phyloP scores from a whole-genome alignment of 1,140 invertebrate species.

The Hermatobates lingyangjiaoensis region DNA sequence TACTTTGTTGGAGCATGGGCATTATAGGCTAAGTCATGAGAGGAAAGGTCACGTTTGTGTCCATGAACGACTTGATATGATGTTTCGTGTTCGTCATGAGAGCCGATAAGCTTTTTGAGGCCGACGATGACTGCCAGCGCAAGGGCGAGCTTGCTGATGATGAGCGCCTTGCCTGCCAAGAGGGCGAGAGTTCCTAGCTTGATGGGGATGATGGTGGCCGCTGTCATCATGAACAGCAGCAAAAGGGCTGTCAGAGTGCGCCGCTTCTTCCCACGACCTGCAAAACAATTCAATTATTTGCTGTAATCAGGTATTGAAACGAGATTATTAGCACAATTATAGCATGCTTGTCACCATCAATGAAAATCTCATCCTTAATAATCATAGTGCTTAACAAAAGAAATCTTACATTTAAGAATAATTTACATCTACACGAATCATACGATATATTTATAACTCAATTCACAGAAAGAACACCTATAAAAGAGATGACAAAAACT shows the following conservation, averaged over 20 bases:
- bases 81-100: slow-evolving; percentile 11
- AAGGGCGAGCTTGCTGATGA: slow-evolving; percentile 60
- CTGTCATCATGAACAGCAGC: slow-evolving; percentile 53
- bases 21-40: slow-evolving; percentile 1
- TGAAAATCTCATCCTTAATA: too few species aligned
- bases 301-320: too few species aligned
- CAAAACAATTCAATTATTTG: slow-evolving; percentile 1
- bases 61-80: slow-evolving; percentile 14
- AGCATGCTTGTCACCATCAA: too few species aligned
- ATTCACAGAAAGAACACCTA: too few species aligned
- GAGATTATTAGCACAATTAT: too few species aligned
- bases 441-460: too few species aligned
- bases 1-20: too few species aligned
- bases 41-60: not conserved
- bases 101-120: slow-evolving; percentile 52
- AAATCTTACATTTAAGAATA: too few species aligned
- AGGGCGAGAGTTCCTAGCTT: slow-evolving; percentile 58
- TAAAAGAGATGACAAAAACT: too few species aligned
- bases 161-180: slow-evolving; percentile 61
- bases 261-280: slow-evolving; percentile 36
- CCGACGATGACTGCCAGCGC: slow-evolving; percentile 64
- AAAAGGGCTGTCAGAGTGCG: slow-evolving; percentile 51
- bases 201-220: slow-evolving; percentile 55
- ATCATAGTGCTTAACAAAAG: too few species aligned
- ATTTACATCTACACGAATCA: too few species aligned